These are phyloP conservation scores for Drosophila littoralis DNA, from an alignment of 1,140 invertebrate genomes.

Conservation along the genomic window DNA sequence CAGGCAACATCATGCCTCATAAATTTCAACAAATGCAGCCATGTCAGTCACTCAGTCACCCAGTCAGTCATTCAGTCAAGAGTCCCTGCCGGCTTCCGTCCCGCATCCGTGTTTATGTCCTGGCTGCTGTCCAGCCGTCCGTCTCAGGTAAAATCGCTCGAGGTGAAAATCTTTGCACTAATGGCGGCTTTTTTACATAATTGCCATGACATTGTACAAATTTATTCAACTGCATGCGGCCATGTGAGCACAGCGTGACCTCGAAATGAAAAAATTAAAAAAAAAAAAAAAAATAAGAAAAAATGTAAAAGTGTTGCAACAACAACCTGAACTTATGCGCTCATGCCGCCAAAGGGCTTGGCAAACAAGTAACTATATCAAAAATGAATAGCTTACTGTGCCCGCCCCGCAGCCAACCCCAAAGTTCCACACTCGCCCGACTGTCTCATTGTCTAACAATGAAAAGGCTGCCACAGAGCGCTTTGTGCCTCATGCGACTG, in stretches of 20 bases:
- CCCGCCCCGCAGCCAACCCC: slow-evolving; percentile 1
- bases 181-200: slow-evolving; percentile 81
- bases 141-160: slow-evolving; percentile 59
- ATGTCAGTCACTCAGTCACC: slow-evolving; percentile 44
- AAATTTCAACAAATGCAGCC: slow-evolving; percentile 72
- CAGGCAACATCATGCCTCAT: slow-evolving; percentile 69
- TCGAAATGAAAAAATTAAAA: slow-evolving; percentile 37
- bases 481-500: slow-evolving; percentile 58
- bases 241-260: slow-evolving; percentile 60
- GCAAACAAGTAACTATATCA: slow-evolving; percentile 54
- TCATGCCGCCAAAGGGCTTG: slow-evolving; percentile 42
- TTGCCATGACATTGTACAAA: slow-evolving; percentile 82
- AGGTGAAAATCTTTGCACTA: slow-evolving; percentile 83
- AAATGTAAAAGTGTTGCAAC: slow-evolving; percentile 7
- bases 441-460: slow-evolving; percentile 61
- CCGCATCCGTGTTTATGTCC: neutral
- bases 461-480: slow-evolving; percentile 56
- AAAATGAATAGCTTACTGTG: slow-evolving; percentile 62
- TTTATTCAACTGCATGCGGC: slow-evolving; percentile 74
- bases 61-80: slow-evolving; percentile 29
- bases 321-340: slow-evolving; percentile 49
- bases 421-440: neutral
- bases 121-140: slow-evolving; percentile 9
- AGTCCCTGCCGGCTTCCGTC: slow-evolving; percentile 5
- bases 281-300: neutral